These are phyloP conservation scores for Sarcoramphus papa DNA, from an alignment of 2,797 vertebrate species.

Conservation along the genomic window DNA sequence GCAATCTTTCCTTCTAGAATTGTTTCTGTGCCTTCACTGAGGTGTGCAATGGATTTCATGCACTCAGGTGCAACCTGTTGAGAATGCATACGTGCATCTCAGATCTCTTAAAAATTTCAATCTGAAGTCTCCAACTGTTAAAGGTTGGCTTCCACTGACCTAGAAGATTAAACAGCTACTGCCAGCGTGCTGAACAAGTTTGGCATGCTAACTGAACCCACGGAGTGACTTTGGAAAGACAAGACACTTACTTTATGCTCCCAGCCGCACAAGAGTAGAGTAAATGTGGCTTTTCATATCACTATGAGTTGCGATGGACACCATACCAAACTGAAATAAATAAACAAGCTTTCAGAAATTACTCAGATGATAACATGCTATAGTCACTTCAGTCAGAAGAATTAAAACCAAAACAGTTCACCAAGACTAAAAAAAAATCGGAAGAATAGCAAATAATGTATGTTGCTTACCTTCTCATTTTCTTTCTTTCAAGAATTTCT, in stretches of 20 bases:
- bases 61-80: not conserved
- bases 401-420: not conserved
- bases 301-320: not conserved
- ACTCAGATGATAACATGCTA: not conserved
- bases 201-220: not conserved
- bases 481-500: not conserved
- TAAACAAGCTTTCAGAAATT: not conserved
- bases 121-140: not conserved
- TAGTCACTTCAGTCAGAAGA: not conserved
- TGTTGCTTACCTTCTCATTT: not conserved
- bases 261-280: not conserved
- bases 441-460: not conserved
- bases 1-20: not conserved
- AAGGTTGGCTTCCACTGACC: slow-evolving; percentile 7
- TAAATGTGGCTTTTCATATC: not conserved
- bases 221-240: not conserved
- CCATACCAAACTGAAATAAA: not conserved
- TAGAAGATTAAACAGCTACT: slow-evolving; percentile 28
- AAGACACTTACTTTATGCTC: not conserved
- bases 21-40: not conserved
- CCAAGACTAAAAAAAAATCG: not conserved
- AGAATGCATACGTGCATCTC: not conserved
- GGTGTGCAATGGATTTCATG: not conserved
- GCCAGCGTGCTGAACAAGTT: not conserved
- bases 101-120: not conserved